Conservation (phyloP, 2,888 invertebrate genomes). For the Neoascia interrupta region DNA sequence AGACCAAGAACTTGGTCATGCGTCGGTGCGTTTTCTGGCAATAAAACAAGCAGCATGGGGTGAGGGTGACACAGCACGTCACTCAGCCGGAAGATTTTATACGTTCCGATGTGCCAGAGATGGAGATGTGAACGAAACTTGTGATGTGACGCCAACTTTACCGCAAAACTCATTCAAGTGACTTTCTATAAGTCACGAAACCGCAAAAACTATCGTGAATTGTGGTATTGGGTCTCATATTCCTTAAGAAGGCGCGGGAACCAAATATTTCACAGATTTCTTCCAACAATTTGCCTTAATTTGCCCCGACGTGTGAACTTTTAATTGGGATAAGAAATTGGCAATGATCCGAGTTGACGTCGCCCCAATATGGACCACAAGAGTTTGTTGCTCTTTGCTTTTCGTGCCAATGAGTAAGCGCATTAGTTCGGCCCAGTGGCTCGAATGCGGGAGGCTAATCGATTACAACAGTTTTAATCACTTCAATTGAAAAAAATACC, state of each 20-base stretch:
- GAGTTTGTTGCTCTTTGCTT: slow-evolving; percentile 43
- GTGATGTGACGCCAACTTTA: slow-evolving; percentile 45
- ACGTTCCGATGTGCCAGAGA: slow-evolving; percentile 44
- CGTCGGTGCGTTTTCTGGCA: slow-evolving; percentile 46
- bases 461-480: slow-evolving; percentile 64
- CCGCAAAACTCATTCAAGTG: slow-evolving; percentile 42
- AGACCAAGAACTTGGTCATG: slow-evolving; percentile 50
- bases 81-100: slow-evolving; percentile 45
- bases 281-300: slow-evolving; percentile 33
- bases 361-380: slow-evolving; percentile 41
- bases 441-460: slow-evolving; percentile 49
- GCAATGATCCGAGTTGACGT: not conserved
- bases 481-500: too few relatives aligned
- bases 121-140: too few relatives aligned
- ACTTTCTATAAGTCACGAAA: slow-evolving; percentile 50
- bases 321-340: not conserved
- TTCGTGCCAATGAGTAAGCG: slow-evolving; percentile 23
- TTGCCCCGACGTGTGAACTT: too few relatives aligned
- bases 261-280: slow-evolving; percentile 38
- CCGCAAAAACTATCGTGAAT: slow-evolving; percentile 26
- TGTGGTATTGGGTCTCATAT: too few relatives aligned
- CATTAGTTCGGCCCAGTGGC: slow-evolving; percentile 47
- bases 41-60: not conserved
- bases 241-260: slow-evolving; percentile 61
- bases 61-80: slow-evolving; percentile 27